Percentiles rank a stretch among this genome's conserved stretches.
Evolutionary conservation across 2,113 vertebrate genomes (phyloP).

Genomic region (Podarcis muralis): DNA sequence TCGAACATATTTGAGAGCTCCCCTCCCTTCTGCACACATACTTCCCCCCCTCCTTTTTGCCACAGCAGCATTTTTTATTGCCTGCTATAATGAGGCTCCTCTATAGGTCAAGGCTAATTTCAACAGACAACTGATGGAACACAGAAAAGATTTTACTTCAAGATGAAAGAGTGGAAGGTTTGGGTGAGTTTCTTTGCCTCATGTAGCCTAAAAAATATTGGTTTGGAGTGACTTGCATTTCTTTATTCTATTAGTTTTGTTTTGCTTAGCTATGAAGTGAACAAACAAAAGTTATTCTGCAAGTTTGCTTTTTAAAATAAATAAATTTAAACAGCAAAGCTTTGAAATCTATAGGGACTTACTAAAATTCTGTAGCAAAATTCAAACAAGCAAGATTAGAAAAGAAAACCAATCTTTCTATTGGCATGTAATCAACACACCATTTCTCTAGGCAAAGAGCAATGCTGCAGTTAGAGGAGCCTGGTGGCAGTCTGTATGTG

Average conservation of each 20-base stretch:
- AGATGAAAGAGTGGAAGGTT: slow-evolving; percentile 13
- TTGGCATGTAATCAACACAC: neutral
- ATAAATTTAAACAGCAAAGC: neutral
- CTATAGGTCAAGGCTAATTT: slow-evolving; percentile 38
- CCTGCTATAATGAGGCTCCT: slow-evolving; percentile 33
- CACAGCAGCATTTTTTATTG: slow-evolving; percentile 30
- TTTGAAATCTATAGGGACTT: neutral
- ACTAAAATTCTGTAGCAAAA: neutral
- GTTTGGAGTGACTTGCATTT: neutral
- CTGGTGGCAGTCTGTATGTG: no score
- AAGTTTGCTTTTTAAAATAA: neutral
- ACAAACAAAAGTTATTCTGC: neutral
- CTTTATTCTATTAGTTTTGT: slow-evolving; percentile 2
- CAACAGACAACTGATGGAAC: slow-evolving; percentile 22
- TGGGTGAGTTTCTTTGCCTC: neutral
- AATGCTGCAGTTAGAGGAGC: neutral
- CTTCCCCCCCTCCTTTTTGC: slow-evolving; percentile 16
- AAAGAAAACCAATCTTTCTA: rapidly evolving
- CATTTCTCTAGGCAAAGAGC: neutral
- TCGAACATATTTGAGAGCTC: slow-evolving; percentile 35
- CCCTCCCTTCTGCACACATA: neutral
- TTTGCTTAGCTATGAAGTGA: neutral
- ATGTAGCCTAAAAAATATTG: neutral
- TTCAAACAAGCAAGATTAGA: neutral
- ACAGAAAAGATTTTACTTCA: neutral